Base-by-base conservation (phyloP, 2,888 invertebrate species). In the Ennomos fuscantarius region DNA sequence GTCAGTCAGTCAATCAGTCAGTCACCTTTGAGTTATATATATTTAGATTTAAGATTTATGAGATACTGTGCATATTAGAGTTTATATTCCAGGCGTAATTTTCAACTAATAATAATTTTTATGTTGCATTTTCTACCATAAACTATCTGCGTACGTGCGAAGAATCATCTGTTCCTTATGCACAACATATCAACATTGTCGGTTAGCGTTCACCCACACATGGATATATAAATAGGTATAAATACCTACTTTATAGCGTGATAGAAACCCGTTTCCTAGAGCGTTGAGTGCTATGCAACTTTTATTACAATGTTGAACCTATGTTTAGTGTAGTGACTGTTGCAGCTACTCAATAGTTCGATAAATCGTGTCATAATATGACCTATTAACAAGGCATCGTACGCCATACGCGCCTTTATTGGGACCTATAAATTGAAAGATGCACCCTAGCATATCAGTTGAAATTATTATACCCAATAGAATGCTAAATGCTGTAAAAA, bases 121-220 rank as follows among this genome's bases (percentile, higher is more conserved):
- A 5, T 24, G 24, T 24, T 24, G 24, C 24, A 9, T 55, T 51
- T 56, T 37, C 50, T 37, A 50, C 46, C 13, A 42, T 42, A 56
- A 55, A 56, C 41, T 15, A 12, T 37, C 3, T 24, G 24, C 5
- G 6, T 24, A 24, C 24, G 24, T 24, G 2, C 24, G 2, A 9
- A 34, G 46, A 39, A 47, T 57, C 56, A 53, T 52, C 58, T 53
- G 53, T 58, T 53, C 40, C 58, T 58, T 12, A 13, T 41, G 32
- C 49, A 36, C 41, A 48, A 53, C 44, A 49, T 13, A 35, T 33
- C 10, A 32, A 37, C 12, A 9, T 12, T 2, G 36, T 42, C 9
- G 11, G 10, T 12, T 32, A 12, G 11, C 11, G n/a, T 6, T 34
- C 37, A 57, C 51, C 3, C 37, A 57, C 57, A 52, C 47, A 48